A percentile compares a stretch with the other conserved stretches of the same genome.
Evolutionary conservation across 2,888 invertebrate genomes (phyloP).

Genomic region (Tinea semifulvella): DNA sequence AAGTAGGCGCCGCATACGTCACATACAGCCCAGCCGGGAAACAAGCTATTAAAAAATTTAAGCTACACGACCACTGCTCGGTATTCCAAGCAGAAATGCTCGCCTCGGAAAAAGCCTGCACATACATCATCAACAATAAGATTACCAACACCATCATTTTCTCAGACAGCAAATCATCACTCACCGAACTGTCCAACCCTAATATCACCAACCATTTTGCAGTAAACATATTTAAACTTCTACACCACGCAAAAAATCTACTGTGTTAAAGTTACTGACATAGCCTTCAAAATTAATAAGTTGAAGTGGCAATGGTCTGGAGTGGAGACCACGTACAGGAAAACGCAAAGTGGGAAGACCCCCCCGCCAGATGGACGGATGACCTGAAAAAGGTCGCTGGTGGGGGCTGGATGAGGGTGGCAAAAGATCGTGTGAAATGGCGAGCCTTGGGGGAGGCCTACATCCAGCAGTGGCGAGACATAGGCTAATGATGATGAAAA

Average conservation of each 20-base stretch:
- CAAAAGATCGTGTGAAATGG: no score
- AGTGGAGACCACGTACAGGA: no score
- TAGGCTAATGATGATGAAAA: no score
- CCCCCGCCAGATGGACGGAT: no score
- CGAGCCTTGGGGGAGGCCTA: no score
- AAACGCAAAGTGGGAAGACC: no score
- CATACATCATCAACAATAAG: neutral
- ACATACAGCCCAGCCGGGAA: slow-evolving; percentile 13
- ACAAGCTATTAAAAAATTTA: slow-evolving; percentile 12
- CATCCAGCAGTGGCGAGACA: no score
- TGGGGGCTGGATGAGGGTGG: no score
- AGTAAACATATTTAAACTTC: neutral
- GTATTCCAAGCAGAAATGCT: slow-evolving; percentile 20
- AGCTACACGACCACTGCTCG: slow-evolving; percentile 17
- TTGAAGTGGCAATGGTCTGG: no score
- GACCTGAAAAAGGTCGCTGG: no score
- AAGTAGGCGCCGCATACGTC: slow-evolving; percentile 16
- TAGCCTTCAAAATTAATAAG: no score
- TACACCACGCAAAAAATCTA: neutral
- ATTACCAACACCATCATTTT: neutral
- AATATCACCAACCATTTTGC: slow-evolving; percentile 1
- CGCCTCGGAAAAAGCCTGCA: slow-evolving; percentile 7
- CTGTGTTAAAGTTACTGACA: no score
- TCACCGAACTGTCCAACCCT: slow-evolving; percentile 6
- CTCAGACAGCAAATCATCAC: slow-evolving; percentile 14